Base-by-base conservation (phyloP, 2,888 invertebrate genomes). In the Halictus quadricinctus region DNA sequence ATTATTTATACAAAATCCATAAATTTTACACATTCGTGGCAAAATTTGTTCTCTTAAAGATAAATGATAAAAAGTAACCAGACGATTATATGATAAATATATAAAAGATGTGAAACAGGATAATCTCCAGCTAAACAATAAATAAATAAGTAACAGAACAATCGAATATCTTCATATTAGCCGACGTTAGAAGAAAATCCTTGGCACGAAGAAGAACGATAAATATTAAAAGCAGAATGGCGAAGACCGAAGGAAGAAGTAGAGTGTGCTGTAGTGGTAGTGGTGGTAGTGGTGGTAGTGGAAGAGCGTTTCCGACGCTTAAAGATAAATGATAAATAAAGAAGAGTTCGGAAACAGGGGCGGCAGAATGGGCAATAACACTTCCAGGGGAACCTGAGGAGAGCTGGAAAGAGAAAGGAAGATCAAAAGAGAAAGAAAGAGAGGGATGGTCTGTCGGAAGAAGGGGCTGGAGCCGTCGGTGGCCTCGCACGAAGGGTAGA, bases 401-500 rank as follows among this genome's bases (percentile, higher is more conserved):
- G 82, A 48, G 78, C 21, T 21, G 8, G 54, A 54, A 54, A 54
- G 54, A 54, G 54, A 54, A 54, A 54, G 54, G 8, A 10, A 8
- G 54, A 54, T 54, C 21, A 21, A 54, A 54, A 0, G 21, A 2
- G 54, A 54, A 54, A 54, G 54, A 54, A 54, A 54, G 54, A 54
- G 54, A 54, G 21, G 54, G 21, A 54, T 54, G 21, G 54, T 54
- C 54, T 21, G 54, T 66, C 54, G 54, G 76, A 77, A 70, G 85
- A 36, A 74, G 79, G 77, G 80, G 83, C 81, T 76, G 79, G 76
- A 81, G 60, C 25, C 60, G 60, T 60, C 25, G 60, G n/a, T 25
- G 60, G 29, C 86, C 79, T 79, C 66, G 76, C 60, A 75, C 77
- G 64, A 80, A 88, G 90, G 91, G 90, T 87, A 83, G 84, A 91